Evolutionary conservation across 2,888 invertebrate genomes (phyloP), one percentile per base, ranked within the genome.

Genomic region (Blastobasis adustella): DNA sequence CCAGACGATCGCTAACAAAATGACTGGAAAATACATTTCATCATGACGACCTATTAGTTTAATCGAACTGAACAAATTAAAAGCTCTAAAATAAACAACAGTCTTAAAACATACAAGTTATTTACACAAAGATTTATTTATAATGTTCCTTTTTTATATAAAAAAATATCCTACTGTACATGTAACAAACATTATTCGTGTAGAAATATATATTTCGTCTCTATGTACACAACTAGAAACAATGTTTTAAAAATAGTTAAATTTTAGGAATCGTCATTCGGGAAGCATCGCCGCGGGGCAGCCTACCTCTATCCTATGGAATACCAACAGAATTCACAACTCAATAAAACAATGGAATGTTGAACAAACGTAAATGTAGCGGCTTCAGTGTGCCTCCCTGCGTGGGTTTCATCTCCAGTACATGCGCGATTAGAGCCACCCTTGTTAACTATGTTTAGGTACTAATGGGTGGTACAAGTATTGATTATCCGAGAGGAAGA

Each of bases 131-230:
- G 74, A 77, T 82, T 82, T 67, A 60, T 65, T 69, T 23, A 23
- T 23, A 23, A 23, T 23, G 23, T 23, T 23, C 23, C 23, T 23
- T 23, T 23, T 23, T 23, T 23, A 23, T 69, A 79, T 82, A 87
- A 70, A 84, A 82, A 88, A 88, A 85, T 86, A 85, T 75, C 73
- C 84, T 87, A 87, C 82, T 84, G 81, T 87, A 86, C 84, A 87
- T 73, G 65, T 82, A 85, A 87, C 82, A 84, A 84, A 76, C 72
- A 71, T 78, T 68, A 71, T 77, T 72, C 69, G 72, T 81, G 79
- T 85, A 88, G 80, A 88, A 86, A 87, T 88, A 87, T 82, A 81
- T 79, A 76, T 71, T 75, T 79, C 79, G 70, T 79, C 71, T 79
- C 66, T 84, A 83, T 83, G 71, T 84, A 85, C 82, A 82, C 60